Base-by-base conservation (phyloP, 35 echinoderm and acorn worm species). In the Strongylocentrotus purpuratus region DNA sequence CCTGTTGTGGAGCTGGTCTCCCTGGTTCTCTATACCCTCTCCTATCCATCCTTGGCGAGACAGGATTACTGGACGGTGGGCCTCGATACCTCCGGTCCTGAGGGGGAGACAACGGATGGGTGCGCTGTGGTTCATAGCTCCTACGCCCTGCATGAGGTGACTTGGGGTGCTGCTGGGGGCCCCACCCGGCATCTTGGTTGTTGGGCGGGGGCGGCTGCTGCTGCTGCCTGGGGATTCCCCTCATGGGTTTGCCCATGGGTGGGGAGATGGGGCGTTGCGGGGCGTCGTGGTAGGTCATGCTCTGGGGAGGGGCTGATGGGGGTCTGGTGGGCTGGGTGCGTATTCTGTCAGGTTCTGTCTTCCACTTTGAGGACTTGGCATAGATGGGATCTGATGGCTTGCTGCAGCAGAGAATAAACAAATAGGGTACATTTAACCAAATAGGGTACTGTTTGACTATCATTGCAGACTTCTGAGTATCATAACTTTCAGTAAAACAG, bases 361-460 rank as follows among this genome's bases (percentile, higher is more conserved):
- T 96, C 94, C 91, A 88, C 70, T 96, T 96, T 85, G 95, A 48
- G 88, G 97, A 95, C 46, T 96, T 94, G 94, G 96, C 96, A 95
- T 96, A 96, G 96, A 96, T 92, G 90, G 96, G 96, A 46, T 96
- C 96, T 71, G 87, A 0, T 45, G 86, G 94, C 87, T 89, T 89
- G 87, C 87, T 89, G 31, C 65, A 28, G 20, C 32, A 28, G 33
- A 33, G 87, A 89, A 89, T 33, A 89, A 31, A 89, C 9, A 7
- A 87, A 31, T 28, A 9, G 17, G 11, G 52, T 17, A 14, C 17
- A 59, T 59, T 12, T 59, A 11, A 59, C 17, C 10, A 59, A 59
- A 59, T 59, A 41, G 35, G 35, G 35, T 41, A 41, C 35, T 41
- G 35, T 41, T 41, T 41, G 35, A 41, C 35, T 41, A 41, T 41